Conservation (phyloP, 2,888 invertebrate genomes). For the Ophioninae sp. region DNA sequence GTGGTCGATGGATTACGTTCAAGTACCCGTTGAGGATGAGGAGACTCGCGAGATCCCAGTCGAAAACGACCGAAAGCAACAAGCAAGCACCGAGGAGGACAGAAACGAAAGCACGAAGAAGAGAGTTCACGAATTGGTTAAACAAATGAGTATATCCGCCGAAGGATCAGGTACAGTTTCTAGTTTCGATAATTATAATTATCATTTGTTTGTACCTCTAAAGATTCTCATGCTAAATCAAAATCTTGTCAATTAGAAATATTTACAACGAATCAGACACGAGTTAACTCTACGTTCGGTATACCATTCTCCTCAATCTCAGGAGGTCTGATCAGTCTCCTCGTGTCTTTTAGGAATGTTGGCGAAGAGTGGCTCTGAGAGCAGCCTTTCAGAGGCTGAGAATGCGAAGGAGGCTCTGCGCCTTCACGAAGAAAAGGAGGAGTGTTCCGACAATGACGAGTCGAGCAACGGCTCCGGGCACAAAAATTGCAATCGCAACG, state of each 20-base stretch:
- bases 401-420: conserved; percentile 88
- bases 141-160: conserved; percentile 90
- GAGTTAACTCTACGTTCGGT: background rate
- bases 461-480: conserved; percentile 78
- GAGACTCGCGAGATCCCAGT: conserved; percentile 81
- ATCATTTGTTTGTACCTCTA: background rate
- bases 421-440: conserved; percentile 88
- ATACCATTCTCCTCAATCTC: background rate
- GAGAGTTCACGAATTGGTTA: conserved; percentile 86
- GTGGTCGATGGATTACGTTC: conserved; percentile 98
- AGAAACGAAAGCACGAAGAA: conserved; percentile 82
- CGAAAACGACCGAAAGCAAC: conserved; percentile 82
- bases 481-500: conserved; percentile 75
- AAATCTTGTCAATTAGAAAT: background rate
- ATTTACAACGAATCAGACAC: background rate
- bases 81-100: conserved; percentile 78
- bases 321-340: too few species aligned
- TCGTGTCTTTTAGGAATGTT: conserved; percentile 81
- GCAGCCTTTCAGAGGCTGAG: conserved; percentile 90
- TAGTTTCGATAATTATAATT: background rate
- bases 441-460: conserved; percentile 86
- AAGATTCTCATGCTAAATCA: background rate
- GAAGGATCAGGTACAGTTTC: conserved; percentile 83
- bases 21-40: conserved; percentile 87
- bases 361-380: conserved; percentile 93